Percentiles rank a stretch among this genome's conserved stretches.
phyloP scores from a whole-genome alignment of 2,113 vertebrate species.

The Anser brachyrhynchus region DNA sequence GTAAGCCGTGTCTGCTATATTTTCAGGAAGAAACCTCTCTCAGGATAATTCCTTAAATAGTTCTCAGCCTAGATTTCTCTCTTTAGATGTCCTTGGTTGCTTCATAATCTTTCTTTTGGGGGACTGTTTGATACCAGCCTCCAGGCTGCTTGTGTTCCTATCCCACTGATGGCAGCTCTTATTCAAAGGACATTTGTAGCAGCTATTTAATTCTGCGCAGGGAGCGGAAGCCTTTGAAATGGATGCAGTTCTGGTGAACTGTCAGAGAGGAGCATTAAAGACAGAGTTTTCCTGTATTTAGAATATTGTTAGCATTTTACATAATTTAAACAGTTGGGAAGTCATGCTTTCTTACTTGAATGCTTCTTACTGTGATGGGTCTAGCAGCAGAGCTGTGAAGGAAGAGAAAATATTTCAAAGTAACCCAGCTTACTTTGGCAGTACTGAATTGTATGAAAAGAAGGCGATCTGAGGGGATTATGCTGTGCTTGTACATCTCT shows the following conservation, averaged over 20 bases:
- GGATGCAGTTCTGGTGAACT: conserved; percentile 33
- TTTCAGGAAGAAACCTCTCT: conserved; percentile 25
- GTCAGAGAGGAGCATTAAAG: conserved; percentile 42
- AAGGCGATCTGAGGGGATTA: not conserved
- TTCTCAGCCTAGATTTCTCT: conserved; percentile 45
- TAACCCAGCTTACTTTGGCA: not conserved
- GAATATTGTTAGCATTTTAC: conserved; percentile 48
- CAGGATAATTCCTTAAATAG: conserved; percentile 39
- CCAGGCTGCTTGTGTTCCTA: conserved; percentile 49
- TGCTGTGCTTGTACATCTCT: not conserved
- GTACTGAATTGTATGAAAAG: not conserved
- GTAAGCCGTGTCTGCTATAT: not conserved
- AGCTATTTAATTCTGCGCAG: conserved; percentile 54
- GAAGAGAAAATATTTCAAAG: not conserved
- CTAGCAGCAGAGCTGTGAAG: conserved; percentile 1
- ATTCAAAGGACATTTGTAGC: conserved; percentile 61
- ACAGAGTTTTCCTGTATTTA: conserved; percentile 40
- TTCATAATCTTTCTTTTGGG: conserved; percentile 42
- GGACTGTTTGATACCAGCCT: conserved; percentile 40
- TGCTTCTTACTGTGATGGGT: not conserved
- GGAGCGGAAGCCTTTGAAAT: conserved; percentile 64
- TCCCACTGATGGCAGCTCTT: conserved; percentile 13
- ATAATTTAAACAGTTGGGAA: conserved; percentile 39
- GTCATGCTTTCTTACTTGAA: conserved; percentile 37
- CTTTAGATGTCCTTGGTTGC: conserved; percentile 52